Conservation (phyloP, 2,797 vertebrate species). For the Ispidina picta region DNA sequence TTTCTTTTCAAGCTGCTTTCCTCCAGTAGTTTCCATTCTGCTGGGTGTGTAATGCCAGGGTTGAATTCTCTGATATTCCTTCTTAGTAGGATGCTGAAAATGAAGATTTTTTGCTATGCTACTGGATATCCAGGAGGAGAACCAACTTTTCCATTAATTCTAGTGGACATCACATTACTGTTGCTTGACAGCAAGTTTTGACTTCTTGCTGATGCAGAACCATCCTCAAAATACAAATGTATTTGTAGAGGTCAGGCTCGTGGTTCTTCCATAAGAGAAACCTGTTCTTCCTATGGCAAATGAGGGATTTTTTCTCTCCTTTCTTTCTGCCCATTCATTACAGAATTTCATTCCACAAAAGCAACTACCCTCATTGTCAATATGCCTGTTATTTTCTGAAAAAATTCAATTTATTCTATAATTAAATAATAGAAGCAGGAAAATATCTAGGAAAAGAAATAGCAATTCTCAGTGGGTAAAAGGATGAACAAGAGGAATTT, state of each 20-base stretch:
- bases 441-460: not conserved
- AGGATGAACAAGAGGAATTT: not conserved
- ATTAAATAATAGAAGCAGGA: not conserved
- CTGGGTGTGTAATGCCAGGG: not conserved
- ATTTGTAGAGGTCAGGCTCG: not conserved
- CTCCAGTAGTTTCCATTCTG: not conserved
- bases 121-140: not conserved
- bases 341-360: not conserved
- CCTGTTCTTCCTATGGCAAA: not conserved
- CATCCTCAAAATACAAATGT: not conserved
- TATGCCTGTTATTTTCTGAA: not conserved
- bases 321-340: not conserved
- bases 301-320: not conserved
- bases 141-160: not conserved
- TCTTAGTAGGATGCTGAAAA: not conserved
- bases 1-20: not conserved
- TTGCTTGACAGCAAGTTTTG: not conserved
- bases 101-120: not conserved
- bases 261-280: not conserved
- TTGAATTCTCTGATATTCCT: not conserved
- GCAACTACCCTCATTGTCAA: not conserved
- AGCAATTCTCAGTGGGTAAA: not conserved
- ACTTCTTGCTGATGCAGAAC: not conserved
- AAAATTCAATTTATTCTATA: not conserved
- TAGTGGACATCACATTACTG: rapidly evolving